Evolutionary conservation across 2,888 invertebrate genomes (phyloP).

Genomic region (Amitus sp.): DNA sequence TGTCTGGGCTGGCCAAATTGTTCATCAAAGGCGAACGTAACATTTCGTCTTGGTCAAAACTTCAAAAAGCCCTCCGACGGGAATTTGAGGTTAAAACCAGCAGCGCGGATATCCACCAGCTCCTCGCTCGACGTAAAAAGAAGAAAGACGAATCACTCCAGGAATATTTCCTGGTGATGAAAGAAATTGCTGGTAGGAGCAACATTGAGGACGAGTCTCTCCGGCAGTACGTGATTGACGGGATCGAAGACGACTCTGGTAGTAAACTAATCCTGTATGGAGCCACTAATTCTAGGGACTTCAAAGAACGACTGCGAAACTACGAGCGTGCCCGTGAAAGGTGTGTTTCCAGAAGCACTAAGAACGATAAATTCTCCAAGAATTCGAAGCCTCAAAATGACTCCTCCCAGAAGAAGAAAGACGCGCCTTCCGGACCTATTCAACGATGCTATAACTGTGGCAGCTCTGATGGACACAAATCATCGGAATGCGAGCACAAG

Average conservation of each 20-base stretch:
- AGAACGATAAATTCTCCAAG: neutral
- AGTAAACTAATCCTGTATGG: slow-evolving; percentile 26
- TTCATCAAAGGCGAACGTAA: slow-evolving; percentile 45
- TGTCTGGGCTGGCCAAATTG: slow-evolving; percentile 47
- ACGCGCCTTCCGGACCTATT: neutral
- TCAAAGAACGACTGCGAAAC: slow-evolving; percentile 12
- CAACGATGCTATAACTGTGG: slow-evolving; percentile 16
- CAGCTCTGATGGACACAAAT: neutral
- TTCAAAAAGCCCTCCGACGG: slow-evolving; percentile 6
- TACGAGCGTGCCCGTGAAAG: slow-evolving; percentile 8
- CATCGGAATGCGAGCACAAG: slow-evolving; percentile 9
- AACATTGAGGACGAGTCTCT: slow-evolving; percentile 20
- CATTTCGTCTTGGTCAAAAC: slow-evolving; percentile 27
- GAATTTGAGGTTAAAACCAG: slow-evolving; percentile 10
- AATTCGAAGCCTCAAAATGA: neutral
- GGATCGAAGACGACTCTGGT: slow-evolving; percentile 17
- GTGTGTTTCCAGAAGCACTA: neutral
- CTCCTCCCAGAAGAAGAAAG: neutral
- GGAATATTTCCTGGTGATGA: slow-evolving; percentile 20
- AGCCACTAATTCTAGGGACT: slow-evolving; percentile 12
- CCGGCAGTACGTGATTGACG: slow-evolving; percentile 34
- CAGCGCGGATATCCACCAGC: slow-evolving; percentile 12
- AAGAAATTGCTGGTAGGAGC: slow-evolving; percentile 22
- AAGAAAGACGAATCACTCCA: slow-evolving; percentile 19
- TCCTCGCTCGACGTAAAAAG: slow-evolving; percentile 7